Evolutionary conservation across 2,888 invertebrate species (phyloP), one percentile per base, ranked within the genome.

Genomic region (Patella depressa): DNA sequence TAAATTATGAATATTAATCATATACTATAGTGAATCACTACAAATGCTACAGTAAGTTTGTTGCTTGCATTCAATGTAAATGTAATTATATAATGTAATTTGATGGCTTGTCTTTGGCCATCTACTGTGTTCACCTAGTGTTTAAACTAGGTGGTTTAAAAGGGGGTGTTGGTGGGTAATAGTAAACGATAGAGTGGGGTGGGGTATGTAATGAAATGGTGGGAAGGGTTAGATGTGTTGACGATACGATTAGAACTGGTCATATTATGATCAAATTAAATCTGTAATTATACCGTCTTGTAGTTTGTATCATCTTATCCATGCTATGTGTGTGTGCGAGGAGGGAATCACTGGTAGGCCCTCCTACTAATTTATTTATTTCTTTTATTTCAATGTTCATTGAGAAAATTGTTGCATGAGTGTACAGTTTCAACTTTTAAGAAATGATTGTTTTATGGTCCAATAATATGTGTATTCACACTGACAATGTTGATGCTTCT

Each of bases 401-500:
- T 65, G 65, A 65, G 65, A 65, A 65, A 65, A 65, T 65, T 65
- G 65, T 65, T 65, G 65, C 65, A 65, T 65, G 65, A 65, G 14
- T 65, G 65, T 65, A 65, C 65, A 65, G 65, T 65, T 65, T 65
- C 65, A 65, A 65, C 65, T 65, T 65, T 24, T 65, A 65, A 65
- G 65, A 65, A 65, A 65, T 65, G 65, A 65, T 65, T 65, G 65
- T 65, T 65, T 65, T 65, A 65, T 65, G 65, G 65, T 65, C 65
- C 65, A 65, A 65, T 65, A 65, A 65, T 65, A 24, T 65, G 65
- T 65, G 65, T 65, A 65, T 65, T 65, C 65, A 65, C 65, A 65
- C 65, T 65, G 65, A 65, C 65, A 65, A 24, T 19, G 65, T 65
- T 65, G 65, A 65, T 65, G 65, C 65, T 65, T 65, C 65, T 11